Base-by-base conservation (phyloP, 2,113 vertebrate species). In the Bubo blakistoni region DNA sequence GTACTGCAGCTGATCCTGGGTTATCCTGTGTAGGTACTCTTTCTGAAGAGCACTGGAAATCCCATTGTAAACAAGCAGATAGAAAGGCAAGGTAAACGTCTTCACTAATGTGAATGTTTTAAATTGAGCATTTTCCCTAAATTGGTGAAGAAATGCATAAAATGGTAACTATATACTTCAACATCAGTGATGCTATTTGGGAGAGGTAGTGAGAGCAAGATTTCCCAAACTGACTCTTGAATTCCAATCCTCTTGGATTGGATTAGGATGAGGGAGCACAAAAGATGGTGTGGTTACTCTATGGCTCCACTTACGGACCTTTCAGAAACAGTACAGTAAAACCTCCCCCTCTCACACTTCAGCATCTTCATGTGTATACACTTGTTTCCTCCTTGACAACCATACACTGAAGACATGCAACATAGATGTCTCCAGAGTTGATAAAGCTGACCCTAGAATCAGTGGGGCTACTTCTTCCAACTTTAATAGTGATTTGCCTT, bases 341-440 rank as follows among this genome's bases (percentile, higher is more conserved):
- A 26, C 16, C 38, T 84, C 32, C 55, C 36, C 12, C 29, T 82
- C 34, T 81, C 32, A 29, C 32, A 16, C 32, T 63, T 85, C 22
- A 67, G 0, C 4, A 21, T 67, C n/a, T 72, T 92, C n/a, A 44
- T 1, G 1, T 19, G 7, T 46, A 36, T 30, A 42, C 1, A 6
- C 10, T 62, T 27, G 10, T 47, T 81, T 76, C 46, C 25, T 86
- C 38, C 29, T 61, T 89, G 70, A 63, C 5, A 30, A 30, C 52
- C 10, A 49, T 51, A 36, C 16, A 30, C 10, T 34, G 47, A 67
- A 73, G 36, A 51, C 2, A 3, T 16, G 58, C 13, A 73, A 47
- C n/a, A 66, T 6, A 30, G 15, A 16, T 57, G 4, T 34, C 14
- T 44, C 89, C 11, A 49, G 36, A 58, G 54, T 1, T 67, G 36